Conservation (phyloP, 1,140 invertebrate genomes). For the Arion vulgaris region DNA sequence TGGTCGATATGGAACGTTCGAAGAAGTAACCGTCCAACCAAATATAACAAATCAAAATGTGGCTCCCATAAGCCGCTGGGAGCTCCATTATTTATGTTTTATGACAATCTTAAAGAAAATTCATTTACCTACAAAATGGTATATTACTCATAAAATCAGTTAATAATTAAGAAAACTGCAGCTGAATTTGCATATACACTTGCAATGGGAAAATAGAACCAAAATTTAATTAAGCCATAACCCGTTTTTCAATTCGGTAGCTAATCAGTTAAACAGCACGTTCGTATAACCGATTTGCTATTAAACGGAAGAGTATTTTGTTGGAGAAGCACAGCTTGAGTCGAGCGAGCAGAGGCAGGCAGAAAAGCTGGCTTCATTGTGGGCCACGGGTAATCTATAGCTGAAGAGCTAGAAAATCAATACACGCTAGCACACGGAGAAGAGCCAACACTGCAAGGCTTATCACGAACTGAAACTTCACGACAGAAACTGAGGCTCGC, state of each 20-base stretch:
- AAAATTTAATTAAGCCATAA: too few species aligned
- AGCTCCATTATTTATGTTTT: too few species aligned
- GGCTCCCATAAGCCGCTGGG: not conserved
- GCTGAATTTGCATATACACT: too few species aligned
- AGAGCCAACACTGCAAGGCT: constrained; percentile 36
- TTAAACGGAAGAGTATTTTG: not conserved
- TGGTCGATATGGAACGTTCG: too few species aligned
- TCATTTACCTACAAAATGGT: too few species aligned
- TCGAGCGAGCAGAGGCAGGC: not conserved
- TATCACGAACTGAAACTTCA: constrained; percentile 32
- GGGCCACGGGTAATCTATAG: constrained; percentile 41
- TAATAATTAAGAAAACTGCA: too few species aligned
- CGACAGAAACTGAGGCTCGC: constrained; percentile 20
- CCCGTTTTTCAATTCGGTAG: too few species aligned
- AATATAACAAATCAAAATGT: not conserved
- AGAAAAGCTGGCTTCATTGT: constrained; percentile 20
- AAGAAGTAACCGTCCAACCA: too few species aligned
- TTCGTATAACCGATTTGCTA: constrained; percentile 6
- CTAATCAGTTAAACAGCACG: too few species aligned
- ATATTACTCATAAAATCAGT: too few species aligned
- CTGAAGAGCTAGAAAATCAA: constrained; percentile 38
- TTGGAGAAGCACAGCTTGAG: constrained; percentile 28
- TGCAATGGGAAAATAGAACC: too few species aligned
- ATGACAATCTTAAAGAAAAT: too few species aligned
- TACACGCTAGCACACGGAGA: constrained; percentile 26